Evolutionary conservation across 2,888 invertebrate species (phyloP), one percentile per base, ranked within the genome.

Genomic region (Acrobasis suavella): DNA sequence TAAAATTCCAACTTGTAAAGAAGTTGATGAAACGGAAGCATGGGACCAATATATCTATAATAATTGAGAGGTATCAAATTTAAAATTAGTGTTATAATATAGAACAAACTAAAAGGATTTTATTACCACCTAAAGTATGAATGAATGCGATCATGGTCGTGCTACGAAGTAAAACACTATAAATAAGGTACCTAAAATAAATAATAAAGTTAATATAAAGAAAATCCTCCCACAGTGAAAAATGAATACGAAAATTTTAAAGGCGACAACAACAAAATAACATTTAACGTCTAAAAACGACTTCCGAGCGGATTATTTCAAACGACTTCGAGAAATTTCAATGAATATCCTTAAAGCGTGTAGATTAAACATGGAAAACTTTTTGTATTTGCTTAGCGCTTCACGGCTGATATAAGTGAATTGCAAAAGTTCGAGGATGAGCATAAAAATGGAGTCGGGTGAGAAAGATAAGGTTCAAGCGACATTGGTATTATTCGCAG

Each of bases 361-460:
- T 77, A 89, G 90, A 91, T 92, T 91, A 91, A 90, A 89, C 86
- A 86, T 81, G 82, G 72, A 81, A 81, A 91, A 91, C 78, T 91
- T 92, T 92, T 90, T 90, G 88, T 91, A 87, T 92, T 91, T 91
- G 87, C 88, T 89, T 89, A 87, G 84, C 87, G 85, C 86, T 88
- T 88, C 89, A 88, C 87, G 85, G 87, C 84, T 90, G 91, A 91
- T 90, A 89, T 91, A 91, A 92, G 91, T 91, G 91, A 87, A 92
- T 92, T 92, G 91, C 90, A 82, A 92, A 92, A 91, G 91, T 92
- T 92, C 83, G 75, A 83, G 88, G 89, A 91, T 88, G 89, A 87
- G 89, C 87, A 90, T 89, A 90, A 91, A 89, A 91, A 88, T 87
- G 75, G 77, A 83, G 85, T 84, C 78, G 78, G 80, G 82, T 78